Evolutionary conservation across 2,888 invertebrate genomes (phyloP).

Genomic region (Merodon equestris): DNA sequence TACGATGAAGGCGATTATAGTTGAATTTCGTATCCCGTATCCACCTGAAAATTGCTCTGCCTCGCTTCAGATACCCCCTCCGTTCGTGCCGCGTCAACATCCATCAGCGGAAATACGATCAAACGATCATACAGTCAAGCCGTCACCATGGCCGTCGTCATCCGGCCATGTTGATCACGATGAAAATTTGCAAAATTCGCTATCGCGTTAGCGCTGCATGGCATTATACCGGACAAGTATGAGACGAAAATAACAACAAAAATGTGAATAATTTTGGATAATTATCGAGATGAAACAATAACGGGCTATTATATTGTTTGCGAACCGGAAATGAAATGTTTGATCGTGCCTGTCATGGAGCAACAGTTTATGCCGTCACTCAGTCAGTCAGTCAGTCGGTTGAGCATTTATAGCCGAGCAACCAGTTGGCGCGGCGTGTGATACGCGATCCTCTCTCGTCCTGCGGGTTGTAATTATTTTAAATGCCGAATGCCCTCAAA

Average conservation of each 20-base stretch:
- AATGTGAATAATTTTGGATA: constrained; percentile 68
- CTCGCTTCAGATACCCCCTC: too few species aligned
- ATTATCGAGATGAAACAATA: constrained; percentile 69
- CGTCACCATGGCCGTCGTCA: not conserved
- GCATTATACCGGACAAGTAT: constrained; percentile 19
- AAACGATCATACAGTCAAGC: constrained; percentile 24
- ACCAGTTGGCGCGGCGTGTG: constrained; percentile 38
- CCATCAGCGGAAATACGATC: constrained; percentile 39
- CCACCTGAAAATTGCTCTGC: constrained; percentile 60
- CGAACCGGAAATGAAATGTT: constrained; percentile 67
- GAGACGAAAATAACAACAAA: constrained; percentile 14
- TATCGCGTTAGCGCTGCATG: constrained; percentile 37
- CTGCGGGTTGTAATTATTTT: constrained; percentile 67
- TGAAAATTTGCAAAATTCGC: constrained; percentile 57
- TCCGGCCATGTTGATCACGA: constrained; percentile 54
- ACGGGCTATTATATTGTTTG: constrained; percentile 69
- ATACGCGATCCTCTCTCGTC: constrained; percentile 43
- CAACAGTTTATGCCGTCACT: constrained; percentile 62
- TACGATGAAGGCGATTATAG: constrained; percentile 66
- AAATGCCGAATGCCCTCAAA: constrained; percentile 64
- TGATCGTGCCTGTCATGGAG: constrained; percentile 67
- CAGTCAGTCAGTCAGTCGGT: constrained; percentile 46
- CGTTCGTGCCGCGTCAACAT: not conserved
- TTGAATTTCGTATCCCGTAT: constrained; percentile 60
- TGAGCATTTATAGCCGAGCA: constrained; percentile 40